phyloP scores from a whole-genome alignment of 2,113 vertebrate species.

The Paratilapia polleni region DNA sequence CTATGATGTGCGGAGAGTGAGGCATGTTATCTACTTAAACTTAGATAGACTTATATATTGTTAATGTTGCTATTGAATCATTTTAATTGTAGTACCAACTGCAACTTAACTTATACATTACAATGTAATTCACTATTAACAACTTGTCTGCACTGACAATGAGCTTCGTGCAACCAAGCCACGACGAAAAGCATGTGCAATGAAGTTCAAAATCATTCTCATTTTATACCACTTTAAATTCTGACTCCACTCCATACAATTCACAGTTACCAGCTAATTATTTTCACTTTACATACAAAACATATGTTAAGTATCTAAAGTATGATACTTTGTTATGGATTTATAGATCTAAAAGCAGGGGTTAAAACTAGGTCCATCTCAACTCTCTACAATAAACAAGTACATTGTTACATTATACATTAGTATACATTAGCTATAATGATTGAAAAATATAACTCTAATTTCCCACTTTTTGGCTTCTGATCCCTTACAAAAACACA shows the following conservation, averaged over 20 bases:
- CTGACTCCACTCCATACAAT: neutral
- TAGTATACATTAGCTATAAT: neutral
- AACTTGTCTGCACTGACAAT: neutral
- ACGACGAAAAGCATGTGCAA: neutral
- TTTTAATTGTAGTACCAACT: neutral
- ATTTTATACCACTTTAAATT: neutral
- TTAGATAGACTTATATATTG: too few relatives aligned
- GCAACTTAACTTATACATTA: neutral
- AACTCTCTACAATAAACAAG: neutral
- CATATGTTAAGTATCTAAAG: neutral
- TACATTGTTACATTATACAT: neutral
- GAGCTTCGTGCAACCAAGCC: neutral
- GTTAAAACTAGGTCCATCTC: neutral
- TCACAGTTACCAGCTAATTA: neutral
- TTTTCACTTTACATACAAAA: neutral
- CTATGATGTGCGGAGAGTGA: too few relatives aligned
- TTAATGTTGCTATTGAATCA: too few relatives aligned
- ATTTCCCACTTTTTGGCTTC: neutral
- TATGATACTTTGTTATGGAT: neutral
- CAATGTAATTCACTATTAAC: neutral
- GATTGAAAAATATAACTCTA: neutral
- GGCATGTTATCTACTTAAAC: too few relatives aligned
- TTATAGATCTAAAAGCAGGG: neutral
- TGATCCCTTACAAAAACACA: neutral
- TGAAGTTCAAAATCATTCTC: neutral